Percentiles rank a stretch among this genome's conserved stretches.
phyloP scores from a whole-genome alignment of 2,113 vertebrate genomes.

The Tychaedon coryphoeus region DNA sequence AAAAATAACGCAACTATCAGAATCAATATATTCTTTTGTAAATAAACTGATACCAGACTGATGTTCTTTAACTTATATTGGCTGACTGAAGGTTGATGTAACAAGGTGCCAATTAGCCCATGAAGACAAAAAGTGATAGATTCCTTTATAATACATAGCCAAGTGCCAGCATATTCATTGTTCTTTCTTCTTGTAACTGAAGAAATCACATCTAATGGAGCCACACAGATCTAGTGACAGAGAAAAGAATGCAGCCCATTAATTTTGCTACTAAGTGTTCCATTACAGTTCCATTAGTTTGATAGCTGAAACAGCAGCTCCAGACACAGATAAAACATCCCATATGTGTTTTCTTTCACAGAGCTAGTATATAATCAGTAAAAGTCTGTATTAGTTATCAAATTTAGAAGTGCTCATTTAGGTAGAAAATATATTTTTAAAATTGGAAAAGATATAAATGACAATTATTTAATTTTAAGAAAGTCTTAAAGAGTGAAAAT shows the following conservation, averaged over 20 bases:
- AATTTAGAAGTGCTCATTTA: not conserved
- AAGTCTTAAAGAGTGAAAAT: not conserved
- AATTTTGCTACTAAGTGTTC: constrained; percentile 27
- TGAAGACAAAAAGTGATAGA: not conserved
- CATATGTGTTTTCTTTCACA: not conserved
- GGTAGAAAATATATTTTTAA: not conserved
- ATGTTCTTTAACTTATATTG: not conserved
- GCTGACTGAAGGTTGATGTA: not conserved
- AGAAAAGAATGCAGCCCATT: constrained; percentile 18
- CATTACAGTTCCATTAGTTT: constrained; percentile 19
- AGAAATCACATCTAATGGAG: constrained; percentile 35
- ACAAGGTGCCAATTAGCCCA: not conserved
- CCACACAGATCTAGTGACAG: constrained; percentile 22
- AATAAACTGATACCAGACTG: not conserved
- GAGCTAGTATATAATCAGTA: not conserved
- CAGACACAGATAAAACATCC: not conserved
- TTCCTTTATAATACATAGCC: not conserved
- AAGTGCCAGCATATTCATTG: not conserved
- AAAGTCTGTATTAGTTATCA: not conserved
- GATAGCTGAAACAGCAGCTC: not conserved
- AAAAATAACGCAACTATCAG: not conserved
- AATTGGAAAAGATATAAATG: not conserved
- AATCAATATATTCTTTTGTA: not conserved
- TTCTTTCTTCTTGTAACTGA: not conserved
- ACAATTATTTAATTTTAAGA: not conserved